Percentiles rank a stretch among this genome's conserved stretches.
Evolutionary conservation across 1,140 invertebrate species (phyloP).

Genomic region (Apocrypta bakeri): DNA sequence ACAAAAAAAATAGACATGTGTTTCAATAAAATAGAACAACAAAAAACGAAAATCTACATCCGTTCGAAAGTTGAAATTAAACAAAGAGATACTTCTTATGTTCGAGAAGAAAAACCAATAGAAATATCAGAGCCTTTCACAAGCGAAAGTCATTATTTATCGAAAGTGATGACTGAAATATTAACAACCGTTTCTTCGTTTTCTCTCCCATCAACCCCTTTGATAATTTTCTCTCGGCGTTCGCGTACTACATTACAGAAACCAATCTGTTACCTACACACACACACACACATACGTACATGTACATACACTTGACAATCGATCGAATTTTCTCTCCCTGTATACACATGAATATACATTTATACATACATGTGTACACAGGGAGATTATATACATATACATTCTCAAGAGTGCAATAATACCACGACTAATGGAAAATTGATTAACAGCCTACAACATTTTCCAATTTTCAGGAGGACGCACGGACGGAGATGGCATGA

Average conservation of each 20-base stretch:
- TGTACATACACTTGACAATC: background rate
- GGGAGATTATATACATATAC: no score
- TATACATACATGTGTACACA: background rate
- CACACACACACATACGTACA: background rate
- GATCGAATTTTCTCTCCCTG: background rate
- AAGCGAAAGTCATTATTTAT: background rate
- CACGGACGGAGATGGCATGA: conserved; percentile 73
- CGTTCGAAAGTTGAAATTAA: no score
- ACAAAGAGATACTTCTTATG: background rate
- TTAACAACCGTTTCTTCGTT: background rate
- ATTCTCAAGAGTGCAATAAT: conserved; percentile 15
- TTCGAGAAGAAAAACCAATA: background rate
- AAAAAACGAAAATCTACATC: no score
- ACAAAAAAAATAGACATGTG: no score
- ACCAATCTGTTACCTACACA: no score
- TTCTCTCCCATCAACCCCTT: background rate
- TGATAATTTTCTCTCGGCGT: background rate
- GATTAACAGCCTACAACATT: conserved; percentile 37
- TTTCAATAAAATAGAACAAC: no score
- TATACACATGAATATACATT: background rate
- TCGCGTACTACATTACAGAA: no score
- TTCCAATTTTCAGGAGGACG: conserved; percentile 66
- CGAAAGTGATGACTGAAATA: background rate
- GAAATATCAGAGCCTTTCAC: background rate
- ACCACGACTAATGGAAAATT: conserved; percentile 19